A percentile compares a stretch with the other conserved stretches of the same genome.
These are phyloP conservation scores for Bubo blakistoni DNA, from an alignment of 2,113 vertebrate genomes.

Conservation along the genomic window DNA sequence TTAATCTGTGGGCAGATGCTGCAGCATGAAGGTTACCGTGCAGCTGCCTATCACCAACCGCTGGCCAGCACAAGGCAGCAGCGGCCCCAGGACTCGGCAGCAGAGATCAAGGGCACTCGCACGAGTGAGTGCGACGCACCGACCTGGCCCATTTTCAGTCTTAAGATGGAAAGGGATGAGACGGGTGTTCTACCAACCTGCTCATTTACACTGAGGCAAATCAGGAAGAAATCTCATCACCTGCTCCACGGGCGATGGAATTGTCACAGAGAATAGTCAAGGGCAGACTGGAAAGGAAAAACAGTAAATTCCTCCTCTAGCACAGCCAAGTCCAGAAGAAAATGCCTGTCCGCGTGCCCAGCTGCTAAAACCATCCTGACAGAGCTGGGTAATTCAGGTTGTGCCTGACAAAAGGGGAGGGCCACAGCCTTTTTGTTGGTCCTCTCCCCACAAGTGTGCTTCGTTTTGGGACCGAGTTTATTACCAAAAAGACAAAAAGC, in stretches of 20 bases:
- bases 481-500: neutral
- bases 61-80: neutral
- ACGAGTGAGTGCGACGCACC: neutral
- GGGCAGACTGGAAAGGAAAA: neutral
- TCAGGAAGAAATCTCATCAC: neutral
- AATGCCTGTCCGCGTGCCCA: neutral
- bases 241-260: neutral
- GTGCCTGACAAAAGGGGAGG: neutral
- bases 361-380: neutral
- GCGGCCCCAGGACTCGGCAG: fast-evolving
- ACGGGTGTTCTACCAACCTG: neutral
- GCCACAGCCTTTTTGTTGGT: neutral
- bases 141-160: too few relatives aligned
- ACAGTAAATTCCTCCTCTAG: neutral
- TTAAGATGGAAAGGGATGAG: neutral
- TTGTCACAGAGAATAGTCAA: fast-evolving
- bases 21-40: fast-evolving
- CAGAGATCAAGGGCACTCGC: neutral
- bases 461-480: neutral
- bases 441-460: neutral
- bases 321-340: neutral
- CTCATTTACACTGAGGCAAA: neutral
- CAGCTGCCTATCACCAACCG: neutral
- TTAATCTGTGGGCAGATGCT: too few relatives aligned
- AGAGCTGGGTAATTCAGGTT: neutral